Evolutionary conservation across 2,797 vertebrate genomes (phyloP).

Genomic region (Paramormyrops hopkinsi): DNA sequence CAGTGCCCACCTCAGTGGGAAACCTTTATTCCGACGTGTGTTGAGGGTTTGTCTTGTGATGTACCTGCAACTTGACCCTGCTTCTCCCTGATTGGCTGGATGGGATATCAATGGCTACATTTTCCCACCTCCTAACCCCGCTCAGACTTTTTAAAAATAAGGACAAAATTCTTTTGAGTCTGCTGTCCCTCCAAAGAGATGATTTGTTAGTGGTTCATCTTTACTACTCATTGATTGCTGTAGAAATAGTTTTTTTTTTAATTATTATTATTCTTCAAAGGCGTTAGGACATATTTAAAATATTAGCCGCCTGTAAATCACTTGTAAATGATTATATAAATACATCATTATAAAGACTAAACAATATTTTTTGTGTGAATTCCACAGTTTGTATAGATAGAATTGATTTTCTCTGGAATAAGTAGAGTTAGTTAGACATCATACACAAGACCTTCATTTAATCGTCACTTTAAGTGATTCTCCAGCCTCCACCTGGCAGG

Average conservation of each 20-base stretch:
- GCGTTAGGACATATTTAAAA: conserved; percentile 74
- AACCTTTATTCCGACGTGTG: neutral
- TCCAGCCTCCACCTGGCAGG: conserved; percentile 27
- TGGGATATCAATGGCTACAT: conserved; percentile 61
- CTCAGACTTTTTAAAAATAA: conserved; percentile 60
- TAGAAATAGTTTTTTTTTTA: conserved; percentile 58
- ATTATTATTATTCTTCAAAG: conserved; percentile 55
- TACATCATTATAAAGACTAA: conserved; percentile 68
- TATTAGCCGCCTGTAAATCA: conserved; percentile 73
- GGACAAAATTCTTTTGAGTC: conserved; percentile 51
- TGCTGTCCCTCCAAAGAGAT: conserved; percentile 72
- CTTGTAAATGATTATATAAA: conserved; percentile 73
- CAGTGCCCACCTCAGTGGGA: conserved; percentile 14
- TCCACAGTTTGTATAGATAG: conserved; percentile 71
- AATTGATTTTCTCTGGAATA: conserved; percentile 64
- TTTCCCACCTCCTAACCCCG: conserved; percentile 54
- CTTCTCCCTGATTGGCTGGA: conserved; percentile 62
- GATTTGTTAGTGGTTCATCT: conserved; percentile 44
- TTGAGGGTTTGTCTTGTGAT: conserved; percentile 17
- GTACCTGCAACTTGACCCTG: conserved; percentile 47
- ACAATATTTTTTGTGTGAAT: conserved; percentile 74
- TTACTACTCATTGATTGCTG: conserved; percentile 63
- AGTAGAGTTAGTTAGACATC: conserved; percentile 65
- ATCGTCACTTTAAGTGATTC: conserved; percentile 35
- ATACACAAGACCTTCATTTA: conserved; percentile 60